Evolutionary conservation across 2,797 vertebrate genomes (phyloP).

Genomic region (Psittacula echo): DNA sequence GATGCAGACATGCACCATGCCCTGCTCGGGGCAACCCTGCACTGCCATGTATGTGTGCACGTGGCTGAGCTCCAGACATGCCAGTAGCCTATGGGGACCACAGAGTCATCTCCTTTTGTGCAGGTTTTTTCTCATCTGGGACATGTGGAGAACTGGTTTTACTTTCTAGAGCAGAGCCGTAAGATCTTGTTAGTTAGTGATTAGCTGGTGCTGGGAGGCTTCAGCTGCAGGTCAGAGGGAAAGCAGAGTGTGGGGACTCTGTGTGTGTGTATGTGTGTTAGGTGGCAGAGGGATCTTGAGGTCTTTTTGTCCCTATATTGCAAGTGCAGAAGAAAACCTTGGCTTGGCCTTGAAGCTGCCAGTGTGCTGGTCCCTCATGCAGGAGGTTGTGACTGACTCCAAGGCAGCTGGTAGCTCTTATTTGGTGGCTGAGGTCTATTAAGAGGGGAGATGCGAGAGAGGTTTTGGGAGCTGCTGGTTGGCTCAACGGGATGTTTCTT

Average conservation of each 20-base stretch:
- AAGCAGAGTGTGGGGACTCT: neutral
- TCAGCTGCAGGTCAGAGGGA: neutral
- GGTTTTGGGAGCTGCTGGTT: neutral
- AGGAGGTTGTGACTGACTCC: neutral
- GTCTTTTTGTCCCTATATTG: neutral
- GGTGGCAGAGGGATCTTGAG: neutral
- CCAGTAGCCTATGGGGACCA: neutral
- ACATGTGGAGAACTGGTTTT: neutral
- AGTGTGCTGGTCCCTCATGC: neutral
- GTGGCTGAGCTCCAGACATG: neutral
- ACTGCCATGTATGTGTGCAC: neutral
- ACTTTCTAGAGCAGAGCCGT: neutral
- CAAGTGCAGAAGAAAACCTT: rapidly evolving
- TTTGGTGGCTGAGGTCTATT: neutral
- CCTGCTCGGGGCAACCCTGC: neutral
- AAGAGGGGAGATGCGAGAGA: neutral
- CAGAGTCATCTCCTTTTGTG: neutral
- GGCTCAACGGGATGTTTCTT: neutral
- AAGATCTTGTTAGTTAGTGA: neutral
- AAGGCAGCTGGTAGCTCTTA: neutral
- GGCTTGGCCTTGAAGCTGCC: neutral
- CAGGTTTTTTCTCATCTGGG: neutral
- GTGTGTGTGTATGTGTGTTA: neutral
- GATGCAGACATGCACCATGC: neutral
- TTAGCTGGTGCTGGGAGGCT: neutral